Conservation (phyloP, 2,797 vertebrate species). For the Muscicapa comitata region DNA sequence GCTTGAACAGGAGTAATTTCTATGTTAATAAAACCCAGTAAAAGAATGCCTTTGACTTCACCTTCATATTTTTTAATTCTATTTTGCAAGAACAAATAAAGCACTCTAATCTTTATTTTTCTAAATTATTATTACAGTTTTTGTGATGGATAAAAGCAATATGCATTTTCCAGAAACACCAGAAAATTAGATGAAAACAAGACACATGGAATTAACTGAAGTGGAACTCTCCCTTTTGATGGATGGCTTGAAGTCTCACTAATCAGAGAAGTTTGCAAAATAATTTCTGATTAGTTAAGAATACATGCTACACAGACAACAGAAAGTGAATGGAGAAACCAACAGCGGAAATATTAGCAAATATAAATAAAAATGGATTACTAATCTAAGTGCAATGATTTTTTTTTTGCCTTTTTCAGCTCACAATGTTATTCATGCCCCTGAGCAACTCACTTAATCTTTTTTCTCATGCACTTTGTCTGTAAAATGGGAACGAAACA, state of each 20-base stretch:
- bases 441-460: constrained; percentile 37
- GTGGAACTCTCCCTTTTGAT: not conserved
- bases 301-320: not conserved
- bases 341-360: not conserved
- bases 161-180: not conserved
- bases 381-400: constrained; percentile 2
- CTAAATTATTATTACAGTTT: not conserved
- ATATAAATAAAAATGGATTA: constrained; percentile 20
- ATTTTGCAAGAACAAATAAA: constrained; percentile 6
- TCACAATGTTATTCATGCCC: constrained; percentile 38
- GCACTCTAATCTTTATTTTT: not conserved
- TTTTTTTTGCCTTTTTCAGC: not conserved
- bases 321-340: not conserved
- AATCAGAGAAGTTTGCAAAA: not conserved
- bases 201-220: not conserved
- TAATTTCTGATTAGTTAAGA: not conserved
- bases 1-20: not conserved
- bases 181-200: constrained; percentile 23
- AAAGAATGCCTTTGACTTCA: not conserved
- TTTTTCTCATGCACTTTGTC: not conserved
- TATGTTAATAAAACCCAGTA: not conserved
- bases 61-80: not conserved
- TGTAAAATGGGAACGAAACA: constrained; percentile 34
- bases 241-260: not conserved
- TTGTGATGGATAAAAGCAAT: constrained; percentile 9